Percentiles rank a stretch among this genome's conserved stretches.
Conservation (phyloP, 2,797 vertebrate genomes). For the Capromys pilorides region DNA sequence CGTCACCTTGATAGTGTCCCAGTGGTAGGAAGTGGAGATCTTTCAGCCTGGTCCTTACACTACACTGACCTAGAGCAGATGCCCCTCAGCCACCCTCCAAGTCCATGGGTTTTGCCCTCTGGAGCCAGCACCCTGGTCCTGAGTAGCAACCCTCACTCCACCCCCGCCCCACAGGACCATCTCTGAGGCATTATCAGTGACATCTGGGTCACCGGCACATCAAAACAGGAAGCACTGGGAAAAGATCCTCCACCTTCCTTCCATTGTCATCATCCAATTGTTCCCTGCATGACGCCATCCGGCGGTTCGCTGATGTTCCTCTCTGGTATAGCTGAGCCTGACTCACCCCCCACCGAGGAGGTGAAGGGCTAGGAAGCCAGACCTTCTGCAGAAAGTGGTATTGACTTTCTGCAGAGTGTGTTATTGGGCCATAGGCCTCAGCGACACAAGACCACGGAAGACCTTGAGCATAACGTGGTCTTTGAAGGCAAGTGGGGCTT, state of each 20-base stretch:
- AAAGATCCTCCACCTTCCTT: constrained; percentile 88
- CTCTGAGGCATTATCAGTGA: constrained; percentile 70
- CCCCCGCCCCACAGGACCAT: constrained; percentile 14
- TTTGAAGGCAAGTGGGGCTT: constrained; percentile 32
- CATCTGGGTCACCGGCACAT: constrained; percentile 83
- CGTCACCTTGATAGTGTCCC: too few relatives aligned
- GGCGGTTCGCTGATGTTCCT: constrained; percentile 66
- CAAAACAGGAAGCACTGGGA: constrained; percentile 85
- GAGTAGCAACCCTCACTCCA: background rate
- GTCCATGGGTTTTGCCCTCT: accelerated
- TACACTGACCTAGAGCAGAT: too few relatives aligned
- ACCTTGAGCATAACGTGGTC: background rate
- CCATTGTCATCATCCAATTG: constrained; percentile 85
- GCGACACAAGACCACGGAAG: background rate
- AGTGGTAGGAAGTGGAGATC: background rate
- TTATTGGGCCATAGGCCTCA: accelerated
- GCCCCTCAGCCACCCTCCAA: accelerated
- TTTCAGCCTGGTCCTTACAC: accelerated
- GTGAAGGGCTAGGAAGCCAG: accelerated
- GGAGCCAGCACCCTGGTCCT: background rate
- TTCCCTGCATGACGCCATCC: constrained; percentile 81
- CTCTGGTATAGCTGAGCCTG: constrained; percentile 64
- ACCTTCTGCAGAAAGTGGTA: too few relatives aligned
- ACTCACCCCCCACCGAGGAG: constrained; percentile 16
- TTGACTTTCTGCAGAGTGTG: background rate